Percentiles rank a stretch among this genome's conserved stretches.
These are phyloP conservation scores for Acronicta alni DNA, from an alignment of 2,888 invertebrate genomes.

Conservation along the genomic window DNA sequence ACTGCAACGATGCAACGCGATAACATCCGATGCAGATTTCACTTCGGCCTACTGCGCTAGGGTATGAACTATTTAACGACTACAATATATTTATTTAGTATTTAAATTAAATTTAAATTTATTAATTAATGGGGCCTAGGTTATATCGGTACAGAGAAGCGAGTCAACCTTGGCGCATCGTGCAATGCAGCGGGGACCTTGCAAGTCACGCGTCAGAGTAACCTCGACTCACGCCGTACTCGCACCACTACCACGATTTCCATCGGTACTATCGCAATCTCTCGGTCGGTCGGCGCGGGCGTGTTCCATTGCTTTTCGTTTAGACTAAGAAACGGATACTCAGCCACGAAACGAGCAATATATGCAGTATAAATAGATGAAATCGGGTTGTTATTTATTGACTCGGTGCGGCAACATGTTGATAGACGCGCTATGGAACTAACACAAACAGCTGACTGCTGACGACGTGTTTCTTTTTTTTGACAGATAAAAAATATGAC, in stretches of 20 bases:
- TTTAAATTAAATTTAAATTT: constrained; percentile 39
- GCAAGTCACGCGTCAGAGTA: constrained; percentile 89
- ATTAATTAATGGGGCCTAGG: constrained; percentile 65
- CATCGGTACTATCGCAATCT: constrained; percentile 64
- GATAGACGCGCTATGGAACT: constrained; percentile 83
- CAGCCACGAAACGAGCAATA: constrained; percentile 60
- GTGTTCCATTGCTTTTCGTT: constrained; percentile 70
- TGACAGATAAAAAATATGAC: constrained; percentile 85
- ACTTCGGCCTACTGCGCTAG: constrained; percentile 69
- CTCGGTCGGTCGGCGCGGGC: constrained; percentile 45
- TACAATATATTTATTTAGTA: constrained; percentile 23
- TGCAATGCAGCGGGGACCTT: constrained; percentile 89
- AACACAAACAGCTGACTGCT: constrained; percentile 87
- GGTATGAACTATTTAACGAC: constrained; percentile 49
- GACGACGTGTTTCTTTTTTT: constrained; percentile 81
- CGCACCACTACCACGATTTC: constrained; percentile 76
- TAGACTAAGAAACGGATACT: constrained; percentile 3
- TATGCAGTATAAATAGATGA: constrained; percentile 38
- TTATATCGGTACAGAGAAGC: constrained; percentile 78
- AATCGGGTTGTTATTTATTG: constrained; percentile 48
- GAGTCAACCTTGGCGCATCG: constrained; percentile 89
- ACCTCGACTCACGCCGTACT: constrained; percentile 88
- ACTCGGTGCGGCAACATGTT: constrained; percentile 73
- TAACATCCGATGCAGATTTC: constrained; percentile 81
- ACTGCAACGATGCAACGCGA: constrained; percentile 76